Conservation (phyloP, 2,888 invertebrate genomes). For the Rhyacophila evoluta region DNA sequence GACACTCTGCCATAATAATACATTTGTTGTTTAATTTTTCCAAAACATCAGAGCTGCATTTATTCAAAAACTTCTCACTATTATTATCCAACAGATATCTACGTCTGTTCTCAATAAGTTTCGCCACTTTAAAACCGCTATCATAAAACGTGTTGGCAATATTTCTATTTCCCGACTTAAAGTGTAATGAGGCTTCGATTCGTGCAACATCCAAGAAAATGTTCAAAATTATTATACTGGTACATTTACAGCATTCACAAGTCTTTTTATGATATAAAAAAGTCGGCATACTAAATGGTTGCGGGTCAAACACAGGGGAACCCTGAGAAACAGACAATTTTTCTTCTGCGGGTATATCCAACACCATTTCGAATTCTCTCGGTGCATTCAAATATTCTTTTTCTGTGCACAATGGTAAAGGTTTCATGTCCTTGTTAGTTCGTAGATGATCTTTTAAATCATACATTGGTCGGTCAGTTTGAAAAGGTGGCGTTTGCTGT, state of each 20-base stretch:
- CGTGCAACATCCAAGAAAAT: conserved; percentile 34
- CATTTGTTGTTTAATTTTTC: conserved; percentile 29
- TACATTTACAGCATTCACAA: conserved; percentile 49
- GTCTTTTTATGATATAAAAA: conserved; percentile 43
- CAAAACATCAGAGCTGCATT: neutral
- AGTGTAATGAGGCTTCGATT: conserved; percentile 44
- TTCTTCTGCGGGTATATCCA: conserved; percentile 45
- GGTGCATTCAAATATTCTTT: neutral
- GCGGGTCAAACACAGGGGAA: conserved; percentile 48
- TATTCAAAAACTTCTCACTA: conserved; percentile 19
- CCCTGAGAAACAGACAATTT: conserved; percentile 35
- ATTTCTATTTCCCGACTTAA: conserved; percentile 42
- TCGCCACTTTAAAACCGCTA: conserved; percentile 44
- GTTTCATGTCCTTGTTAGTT: neutral
- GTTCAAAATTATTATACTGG: conserved; percentile 34
- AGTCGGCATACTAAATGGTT: conserved; percentile 41
- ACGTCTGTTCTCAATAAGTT: conserved; percentile 37
- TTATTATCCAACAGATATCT: conserved; percentile 32
- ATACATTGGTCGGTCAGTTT: neutral
- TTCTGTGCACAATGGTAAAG: neutral
- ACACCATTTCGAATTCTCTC: conserved; percentile 48
- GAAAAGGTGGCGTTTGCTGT: conserved; percentile 15
- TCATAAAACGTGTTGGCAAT: conserved; percentile 42
- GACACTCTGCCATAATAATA: conserved; percentile 36
- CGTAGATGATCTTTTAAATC: neutral